phyloP scores from a whole-genome alignment of 1,140 invertebrate species.

The Gonioctena quinquepunctata region DNA sequence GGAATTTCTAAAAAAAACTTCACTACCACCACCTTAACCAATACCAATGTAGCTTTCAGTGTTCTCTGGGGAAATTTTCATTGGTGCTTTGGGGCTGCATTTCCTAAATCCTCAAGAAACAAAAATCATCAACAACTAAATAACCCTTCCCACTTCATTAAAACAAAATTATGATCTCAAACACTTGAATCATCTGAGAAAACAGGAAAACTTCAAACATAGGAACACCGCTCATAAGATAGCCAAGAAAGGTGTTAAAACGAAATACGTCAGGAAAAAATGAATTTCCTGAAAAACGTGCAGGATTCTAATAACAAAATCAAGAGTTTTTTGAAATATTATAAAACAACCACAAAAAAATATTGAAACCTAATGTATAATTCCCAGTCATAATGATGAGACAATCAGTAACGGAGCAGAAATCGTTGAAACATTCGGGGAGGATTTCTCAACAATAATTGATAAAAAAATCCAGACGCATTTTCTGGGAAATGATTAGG shows the following conservation, averaged over 20 bases:
- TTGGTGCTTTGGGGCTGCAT: not conserved
- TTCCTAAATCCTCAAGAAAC: not conserved
- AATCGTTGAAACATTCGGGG: not conserved
- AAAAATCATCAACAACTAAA: not conserved
- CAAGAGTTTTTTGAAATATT: not conserved
- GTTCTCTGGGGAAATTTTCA: not conserved
- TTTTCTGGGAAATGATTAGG: not conserved
- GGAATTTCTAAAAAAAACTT: not conserved
- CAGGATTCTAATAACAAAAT: not conserved
- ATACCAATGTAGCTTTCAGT: not conserved
- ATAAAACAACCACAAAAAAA: not conserved
- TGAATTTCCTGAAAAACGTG: not conserved
- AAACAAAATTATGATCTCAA: not conserved
- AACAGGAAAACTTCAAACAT: not conserved
- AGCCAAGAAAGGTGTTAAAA: not conserved
- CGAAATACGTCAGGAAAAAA: not conserved
- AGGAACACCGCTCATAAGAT: not conserved
- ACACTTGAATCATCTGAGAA: not conserved
- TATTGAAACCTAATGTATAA: not conserved
- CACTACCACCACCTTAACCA: not conserved
- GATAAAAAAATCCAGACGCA: not conserved
- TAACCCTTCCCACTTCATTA: not conserved
- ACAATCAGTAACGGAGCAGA: not conserved
- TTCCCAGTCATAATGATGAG: not conserved
- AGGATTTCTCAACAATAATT: not conserved